phyloP scores from a whole-genome alignment of 2,113 vertebrate genomes.

The Macrotus californicus region DNA sequence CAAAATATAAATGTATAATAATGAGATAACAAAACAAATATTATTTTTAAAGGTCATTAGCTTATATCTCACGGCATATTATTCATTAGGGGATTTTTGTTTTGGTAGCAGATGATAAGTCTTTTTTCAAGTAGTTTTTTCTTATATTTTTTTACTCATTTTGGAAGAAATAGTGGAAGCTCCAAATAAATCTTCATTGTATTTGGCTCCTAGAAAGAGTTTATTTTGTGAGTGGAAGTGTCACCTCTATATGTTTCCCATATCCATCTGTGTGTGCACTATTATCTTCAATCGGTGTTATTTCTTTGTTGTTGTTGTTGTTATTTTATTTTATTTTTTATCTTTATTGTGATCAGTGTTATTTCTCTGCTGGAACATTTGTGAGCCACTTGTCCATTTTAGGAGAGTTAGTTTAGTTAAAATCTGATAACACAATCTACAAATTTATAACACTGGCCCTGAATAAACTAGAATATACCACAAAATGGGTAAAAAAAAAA shows the following conservation, averaged over 20 bases:
- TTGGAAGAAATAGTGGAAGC: neutral
- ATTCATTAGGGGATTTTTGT: conserved; percentile 18
- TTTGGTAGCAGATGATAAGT: neutral
- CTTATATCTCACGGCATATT: neutral
- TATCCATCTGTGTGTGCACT: neutral
- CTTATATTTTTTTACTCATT: neutral
- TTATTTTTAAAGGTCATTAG: conserved; percentile 11
- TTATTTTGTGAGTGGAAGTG: neutral
- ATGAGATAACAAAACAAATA: neutral
- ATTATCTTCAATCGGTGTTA: neutral
- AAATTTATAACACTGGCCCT: neutral
- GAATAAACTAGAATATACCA: neutral
- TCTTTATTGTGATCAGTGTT: neutral
- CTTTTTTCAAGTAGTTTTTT: neutral
- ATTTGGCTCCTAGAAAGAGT: neutral
- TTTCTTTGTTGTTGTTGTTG: neutral
- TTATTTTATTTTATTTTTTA: too few species aligned
- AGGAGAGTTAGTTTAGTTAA: neutral
- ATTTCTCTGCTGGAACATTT: neutral
- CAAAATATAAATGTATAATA: neutral
- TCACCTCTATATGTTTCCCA: neutral
- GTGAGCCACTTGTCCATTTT: neutral
- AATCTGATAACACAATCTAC: neutral
- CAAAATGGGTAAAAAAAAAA: neutral
- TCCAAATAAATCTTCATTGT: neutral